These are phyloP conservation scores for Leptinotarsa texana DNA, from an alignment of 1,140 invertebrate genomes.

Conservation along the genomic window DNA sequence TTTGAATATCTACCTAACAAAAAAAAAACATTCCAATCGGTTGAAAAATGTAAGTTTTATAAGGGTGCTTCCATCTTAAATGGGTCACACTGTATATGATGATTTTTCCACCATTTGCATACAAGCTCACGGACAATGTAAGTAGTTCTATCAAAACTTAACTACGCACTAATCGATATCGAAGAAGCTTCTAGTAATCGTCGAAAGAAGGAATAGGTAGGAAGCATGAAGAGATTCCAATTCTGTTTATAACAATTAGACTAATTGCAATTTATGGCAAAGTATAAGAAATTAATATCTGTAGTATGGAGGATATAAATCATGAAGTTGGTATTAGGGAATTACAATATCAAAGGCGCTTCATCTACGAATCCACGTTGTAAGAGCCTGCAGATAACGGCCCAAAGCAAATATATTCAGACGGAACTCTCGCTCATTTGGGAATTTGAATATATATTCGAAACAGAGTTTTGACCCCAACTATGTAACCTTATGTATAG, in stretches of 20 bases:
- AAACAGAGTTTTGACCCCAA: constrained; percentile 47
- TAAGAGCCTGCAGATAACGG: constrained; percentile 48
- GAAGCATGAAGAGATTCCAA: constrained; percentile 11
- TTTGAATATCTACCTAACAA: too few species aligned
- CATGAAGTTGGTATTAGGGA: constrained; percentile 47
- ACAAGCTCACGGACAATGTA: too few species aligned
- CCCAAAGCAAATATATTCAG: constrained; percentile 51
- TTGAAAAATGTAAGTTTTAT: too few species aligned
- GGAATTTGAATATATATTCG: constrained; percentile 53
- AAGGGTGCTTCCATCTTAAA: too few species aligned
- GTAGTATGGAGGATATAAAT: constrained; percentile 46
- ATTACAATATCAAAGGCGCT: constrained; percentile 54
- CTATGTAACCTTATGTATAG: constrained; percentile 38
- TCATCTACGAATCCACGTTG: constrained; percentile 49
- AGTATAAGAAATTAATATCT: constrained; percentile 46
- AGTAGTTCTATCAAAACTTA: too few species aligned
- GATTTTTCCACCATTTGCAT: too few species aligned
- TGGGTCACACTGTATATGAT: too few species aligned
- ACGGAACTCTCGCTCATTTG: constrained; percentile 48
- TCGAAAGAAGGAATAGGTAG: background rate
- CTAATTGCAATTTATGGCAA: constrained; percentile 40
- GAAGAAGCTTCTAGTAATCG: background rate
- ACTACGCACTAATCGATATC: too few species aligned
- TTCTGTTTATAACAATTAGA: constrained; percentile 26
- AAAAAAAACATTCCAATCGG: too few species aligned